Evolutionary conservation across 2,888 invertebrate species (phyloP), one percentile per base, ranked within the genome.

Genomic region (Homarus gammarus): DNA sequence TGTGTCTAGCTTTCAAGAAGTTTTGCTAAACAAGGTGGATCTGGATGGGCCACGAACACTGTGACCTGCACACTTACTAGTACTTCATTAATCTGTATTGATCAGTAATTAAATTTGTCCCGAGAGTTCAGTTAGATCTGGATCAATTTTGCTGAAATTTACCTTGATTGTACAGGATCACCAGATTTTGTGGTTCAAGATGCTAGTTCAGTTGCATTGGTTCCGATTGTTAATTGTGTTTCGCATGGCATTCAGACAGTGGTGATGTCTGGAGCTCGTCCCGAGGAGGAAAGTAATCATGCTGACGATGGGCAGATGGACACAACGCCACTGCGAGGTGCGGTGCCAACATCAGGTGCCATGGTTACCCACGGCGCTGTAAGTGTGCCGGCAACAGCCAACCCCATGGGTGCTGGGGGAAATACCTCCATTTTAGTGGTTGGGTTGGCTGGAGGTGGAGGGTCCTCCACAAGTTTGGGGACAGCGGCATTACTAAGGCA

Each of bases 171-270:
- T 64, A 22, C 6, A 64, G 31, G 64, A 27, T 3, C 27, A n/a
- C 0, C 27, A 64, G 31, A 27, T 64, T 64, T 64, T 64, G 27
- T 64, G 64, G 64, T 5, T 27, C 3, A 56, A 22, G 56, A 5
- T 6, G 3, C 18, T 27, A 27, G 6, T 5, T 64, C 27, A 6
- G 64, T 64, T 2, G 64, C 8, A 3, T 27, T n/a, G n/a, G 12
- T 64, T 64, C 22, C 6, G 38, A 73, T 49, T 84, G 84, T 51
- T 84, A 84, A 77, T 49, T 44, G 40, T 77, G 77, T 78, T 78
- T 86, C 78, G 85, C 78, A 86, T 86, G 85, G 85, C 78, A 72
- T 78, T 51, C 88, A 89, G 88, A 89, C 88, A 70, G 88, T 89
- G 70, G 77, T 83, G 88, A 36, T 89, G 68, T 61, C 77, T 81